Evolutionary conservation across 2,888 invertebrate species (phyloP), one percentile per base, ranked within the genome.

Genomic region (Calameuta idolon): DNA sequence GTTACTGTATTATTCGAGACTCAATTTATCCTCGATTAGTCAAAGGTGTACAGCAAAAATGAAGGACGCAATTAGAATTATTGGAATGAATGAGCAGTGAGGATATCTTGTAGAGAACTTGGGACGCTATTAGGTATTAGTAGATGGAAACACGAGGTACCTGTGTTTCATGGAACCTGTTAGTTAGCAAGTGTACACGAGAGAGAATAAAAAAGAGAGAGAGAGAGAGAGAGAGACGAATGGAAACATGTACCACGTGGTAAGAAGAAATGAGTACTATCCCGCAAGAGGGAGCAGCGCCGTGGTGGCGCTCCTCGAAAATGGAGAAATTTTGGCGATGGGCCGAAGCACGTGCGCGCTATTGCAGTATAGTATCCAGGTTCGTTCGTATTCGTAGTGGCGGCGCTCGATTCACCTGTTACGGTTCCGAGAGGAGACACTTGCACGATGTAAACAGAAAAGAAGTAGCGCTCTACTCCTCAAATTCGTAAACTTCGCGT

Each of bases 331-430:
- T 40, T 69, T 69, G 69, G 69, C 69, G 69, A 31, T 33, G 69
- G 33, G 69, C 30, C 69, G 69, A 69, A 69, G 15, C 69, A 69
- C 69, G 69, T 69, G 69, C 69, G 12, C 69, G 69, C 5, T 69
- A 30, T 30, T 33, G 33, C 33, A 30, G 30, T 30, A 69, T 33
- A 69, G 69, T 33, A 33, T 9, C 30, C 69, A 40, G 69, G 69
- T 33, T 69, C 69, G 69, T 12, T 69, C 69, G 33, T 33, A 30
- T 33, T 69, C 69, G 69, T 69, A 55, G 75, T 80, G 75, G 74
- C 71, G 31, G 35, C 34, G 40, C 23, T 76, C 73, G 77, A 74
- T 73, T 80, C 76, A 76, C 76, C 78, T 80, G 77, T 79, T 80
- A 78, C 69, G 75, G 73, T 73, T 76, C 75, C 33, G 33, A 75